phyloP scores from a whole-genome alignment of 2,797 vertebrate species.

The Spinus olivaceus region DNA sequence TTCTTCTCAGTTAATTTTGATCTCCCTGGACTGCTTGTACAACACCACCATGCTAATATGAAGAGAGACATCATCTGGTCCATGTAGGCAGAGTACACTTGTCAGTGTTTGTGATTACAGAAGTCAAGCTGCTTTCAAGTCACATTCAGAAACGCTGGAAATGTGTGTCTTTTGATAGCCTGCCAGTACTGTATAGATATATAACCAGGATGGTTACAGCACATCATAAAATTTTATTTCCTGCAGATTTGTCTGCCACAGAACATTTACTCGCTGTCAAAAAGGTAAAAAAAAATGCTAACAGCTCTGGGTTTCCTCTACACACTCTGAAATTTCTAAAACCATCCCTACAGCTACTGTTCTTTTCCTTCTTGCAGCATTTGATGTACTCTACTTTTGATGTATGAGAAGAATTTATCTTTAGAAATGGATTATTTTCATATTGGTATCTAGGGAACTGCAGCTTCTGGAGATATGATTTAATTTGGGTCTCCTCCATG shows the following conservation, averaged over 20 bases:
- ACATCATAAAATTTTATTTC: conserved; percentile 67
- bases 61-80: background rate
- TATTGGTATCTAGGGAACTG: conserved; percentile 38
- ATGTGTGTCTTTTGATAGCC: conserved; percentile 42
- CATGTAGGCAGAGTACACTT: background rate
- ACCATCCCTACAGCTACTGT: conserved; percentile 27
- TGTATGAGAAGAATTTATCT: conserved; percentile 9
- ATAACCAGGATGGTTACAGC: conserved; percentile 28
- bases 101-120: conserved; percentile 46
- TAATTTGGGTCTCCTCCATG: background rate
- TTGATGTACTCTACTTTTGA: conserved; percentile 46
- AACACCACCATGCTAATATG: background rate
- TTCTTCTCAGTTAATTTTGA: background rate
- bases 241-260: conserved; percentile 68
- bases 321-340: conserved; percentile 35
- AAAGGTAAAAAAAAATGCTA: conserved; percentile 54
- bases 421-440: conserved; percentile 55
- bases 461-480: conserved; percentile 1
- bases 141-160: conserved; percentile 16
- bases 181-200: conserved; percentile 50
- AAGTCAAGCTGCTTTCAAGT: conserved; percentile 62
- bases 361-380: conserved; percentile 34
- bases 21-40: background rate
- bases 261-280: conserved; percentile 68
- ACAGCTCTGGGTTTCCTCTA: conserved; percentile 40